Percentiles rank a stretch among this genome's conserved stretches.
Conservation (phyloP, 2,888 invertebrate genomes). For the Deilephila elpenor region DNA sequence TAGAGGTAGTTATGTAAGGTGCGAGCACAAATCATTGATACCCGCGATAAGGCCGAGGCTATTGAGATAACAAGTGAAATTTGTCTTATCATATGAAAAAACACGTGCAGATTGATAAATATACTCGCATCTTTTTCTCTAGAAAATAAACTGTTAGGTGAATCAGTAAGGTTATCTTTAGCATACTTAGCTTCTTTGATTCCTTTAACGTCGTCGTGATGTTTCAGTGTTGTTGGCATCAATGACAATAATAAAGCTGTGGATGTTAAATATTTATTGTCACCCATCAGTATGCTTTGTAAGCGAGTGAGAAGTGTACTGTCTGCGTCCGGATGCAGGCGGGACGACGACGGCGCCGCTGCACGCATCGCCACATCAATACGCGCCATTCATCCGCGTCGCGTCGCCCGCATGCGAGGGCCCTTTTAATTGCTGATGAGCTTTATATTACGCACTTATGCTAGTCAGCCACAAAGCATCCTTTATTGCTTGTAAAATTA, state of each 20-base stretch:
- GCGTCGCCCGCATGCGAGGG: constrained; percentile 54
- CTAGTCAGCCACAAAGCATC: constrained; percentile 42
- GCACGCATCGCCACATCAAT: constrained; percentile 59
- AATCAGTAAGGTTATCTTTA: background rate
- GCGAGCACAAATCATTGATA: constrained; percentile 4
- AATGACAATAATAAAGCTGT: constrained; percentile 2
- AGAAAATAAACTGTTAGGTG: background rate
- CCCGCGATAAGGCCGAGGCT: background rate
- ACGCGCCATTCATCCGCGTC: constrained; percentile 60
- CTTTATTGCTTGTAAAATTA: constrained; percentile 21
- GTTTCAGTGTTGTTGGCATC: background rate
- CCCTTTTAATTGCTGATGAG: constrained; percentile 63
- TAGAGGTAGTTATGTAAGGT: constrained; percentile 5
- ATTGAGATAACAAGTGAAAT: background rate
- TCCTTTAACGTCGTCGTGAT: background rate
- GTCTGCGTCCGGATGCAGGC: constrained; percentile 51
- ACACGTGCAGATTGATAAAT: background rate
- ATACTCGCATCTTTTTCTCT: background rate
- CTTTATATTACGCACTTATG: constrained; percentile 54
- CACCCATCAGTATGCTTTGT: constrained; percentile 28
- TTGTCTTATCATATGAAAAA: background rate
- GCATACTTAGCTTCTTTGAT: no score
- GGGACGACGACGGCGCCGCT: constrained; percentile 44
- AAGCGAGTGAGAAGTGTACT: constrained; percentile 15
- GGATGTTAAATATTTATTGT: constrained; percentile 21